Conservation (phyloP, 2,113 vertebrate species). For the Anolis carolinensis region DNA sequence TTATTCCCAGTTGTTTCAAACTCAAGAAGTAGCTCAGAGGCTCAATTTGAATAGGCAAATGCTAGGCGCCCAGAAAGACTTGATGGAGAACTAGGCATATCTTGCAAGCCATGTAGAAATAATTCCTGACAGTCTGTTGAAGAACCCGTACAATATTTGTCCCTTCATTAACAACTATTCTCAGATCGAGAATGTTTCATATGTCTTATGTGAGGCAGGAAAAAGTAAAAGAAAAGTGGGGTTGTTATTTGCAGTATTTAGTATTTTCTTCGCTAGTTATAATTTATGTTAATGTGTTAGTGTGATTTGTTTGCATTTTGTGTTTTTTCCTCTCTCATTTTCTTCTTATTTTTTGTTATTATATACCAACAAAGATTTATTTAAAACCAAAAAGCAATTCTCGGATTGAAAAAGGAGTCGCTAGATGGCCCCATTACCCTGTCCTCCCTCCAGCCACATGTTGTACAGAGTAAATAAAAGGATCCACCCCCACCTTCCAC, state of each 20-base stretch:
- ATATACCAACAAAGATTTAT: too few species aligned
- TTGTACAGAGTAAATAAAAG: constrained; percentile 4
- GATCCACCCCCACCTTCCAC: background rate
- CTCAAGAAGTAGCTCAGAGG: background rate
- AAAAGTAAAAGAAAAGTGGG: too few species aligned
- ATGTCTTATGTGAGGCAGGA: too few species aligned
- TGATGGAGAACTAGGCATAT: too few species aligned
- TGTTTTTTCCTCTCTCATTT: too few species aligned
- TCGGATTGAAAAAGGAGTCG: background rate
- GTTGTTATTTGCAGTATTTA: too few species aligned
- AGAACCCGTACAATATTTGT: background rate
- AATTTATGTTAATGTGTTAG: too few species aligned
- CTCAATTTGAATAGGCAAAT: background rate
- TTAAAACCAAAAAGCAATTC: background rate
- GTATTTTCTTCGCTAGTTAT: too few species aligned
- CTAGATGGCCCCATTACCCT: background rate
- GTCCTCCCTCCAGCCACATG: background rate
- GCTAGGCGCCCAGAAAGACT: too few species aligned
- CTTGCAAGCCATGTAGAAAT: background rate
- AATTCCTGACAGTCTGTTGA: background rate
- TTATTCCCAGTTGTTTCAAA: background rate
- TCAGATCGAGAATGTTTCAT: too few species aligned
- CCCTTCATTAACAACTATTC: background rate
- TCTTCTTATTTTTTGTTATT: too few species aligned
- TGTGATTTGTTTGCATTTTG: too few species aligned